Conservation (phyloP, 2,113 vertebrate genomes). For the Sapayoa aenigma region DNA sequence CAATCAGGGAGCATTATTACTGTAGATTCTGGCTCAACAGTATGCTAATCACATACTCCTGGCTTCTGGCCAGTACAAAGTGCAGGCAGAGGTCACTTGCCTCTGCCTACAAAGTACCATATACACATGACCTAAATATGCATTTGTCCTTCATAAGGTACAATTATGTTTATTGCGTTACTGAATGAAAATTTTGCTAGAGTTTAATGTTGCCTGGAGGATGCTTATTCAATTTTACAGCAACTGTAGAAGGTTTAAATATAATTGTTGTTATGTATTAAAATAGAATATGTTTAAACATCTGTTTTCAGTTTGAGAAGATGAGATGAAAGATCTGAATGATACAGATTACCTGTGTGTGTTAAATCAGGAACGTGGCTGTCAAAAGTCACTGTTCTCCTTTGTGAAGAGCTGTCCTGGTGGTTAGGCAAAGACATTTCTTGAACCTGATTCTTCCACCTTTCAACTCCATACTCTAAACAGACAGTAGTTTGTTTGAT, state of each 20-base stretch:
- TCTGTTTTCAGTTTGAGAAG: not conserved
- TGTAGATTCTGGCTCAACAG: constrained; percentile 7
- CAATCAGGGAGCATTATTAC: constrained; percentile 41
- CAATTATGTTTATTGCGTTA: constrained; percentile 30
- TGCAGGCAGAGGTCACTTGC: constrained; percentile 36
- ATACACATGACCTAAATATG: not conserved
- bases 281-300: constrained; percentile 5
- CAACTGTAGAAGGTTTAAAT: not conserved
- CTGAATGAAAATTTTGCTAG: constrained; percentile 11
- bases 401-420: not conserved
- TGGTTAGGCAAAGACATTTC: not conserved
- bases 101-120: not conserved
- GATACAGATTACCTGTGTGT: not conserved
- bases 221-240: not conserved
- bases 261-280: not conserved
- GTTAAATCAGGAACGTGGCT: not conserved
- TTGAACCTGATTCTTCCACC: not conserved
- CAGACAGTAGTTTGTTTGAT: not conserved
- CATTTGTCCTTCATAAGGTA: constrained; percentile 22
- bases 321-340: not conserved
- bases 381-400: not conserved
- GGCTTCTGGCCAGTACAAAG: constrained; percentile 32
- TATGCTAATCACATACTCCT: constrained; percentile 25
- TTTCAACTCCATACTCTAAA: not conserved
- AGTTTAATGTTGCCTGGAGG: constrained; percentile 1